A percentile compares a stretch with the other conserved stretches of the same genome.
These are phyloP conservation scores for Anguilla rostrata DNA, from an alignment of 2,113 vertebrate species.

Conservation along the genomic window DNA sequence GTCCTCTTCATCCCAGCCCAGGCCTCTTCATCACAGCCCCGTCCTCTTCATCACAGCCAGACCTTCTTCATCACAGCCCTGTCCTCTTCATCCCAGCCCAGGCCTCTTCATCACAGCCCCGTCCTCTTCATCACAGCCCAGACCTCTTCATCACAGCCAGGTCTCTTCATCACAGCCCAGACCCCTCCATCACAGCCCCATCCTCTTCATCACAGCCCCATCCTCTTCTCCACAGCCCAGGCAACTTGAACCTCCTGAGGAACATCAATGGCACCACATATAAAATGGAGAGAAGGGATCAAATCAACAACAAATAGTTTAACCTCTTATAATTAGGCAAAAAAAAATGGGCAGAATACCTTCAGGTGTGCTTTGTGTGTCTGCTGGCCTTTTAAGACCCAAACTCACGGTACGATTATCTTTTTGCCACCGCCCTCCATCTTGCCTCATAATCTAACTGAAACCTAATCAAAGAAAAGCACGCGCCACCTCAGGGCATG, in stretches of 20 bases:
- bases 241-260: conserved; percentile 59
- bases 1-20: too few species aligned
- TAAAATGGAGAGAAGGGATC: conserved; percentile 33
- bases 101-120: too few species aligned
- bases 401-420: conserved; percentile 21
- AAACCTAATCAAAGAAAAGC: conserved; percentile 65
- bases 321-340: background rate
- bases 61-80: too few species aligned
- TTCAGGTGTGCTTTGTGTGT: conserved; percentile 38
- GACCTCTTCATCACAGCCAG: conserved; percentile 57
- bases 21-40: too few species aligned
- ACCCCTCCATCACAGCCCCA: too few species aligned
- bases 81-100: too few species aligned
- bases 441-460: conserved; percentile 54
- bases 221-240: too few species aligned
- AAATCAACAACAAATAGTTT: background rate
- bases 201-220: too few species aligned
- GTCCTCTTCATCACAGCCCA: conserved; percentile 37
- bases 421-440: conserved; percentile 29
- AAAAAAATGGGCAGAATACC: background rate
- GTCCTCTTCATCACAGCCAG: too few species aligned
- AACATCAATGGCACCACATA: conserved; percentile 55
- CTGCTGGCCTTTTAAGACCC: conserved; percentile 38
- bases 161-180: conserved; percentile 57
- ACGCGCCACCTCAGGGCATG: background rate